Evolutionary conservation across 2,888 invertebrate species (phyloP), one percentile per base, ranked within the genome.

Genomic region (Pinctada fucata): DNA sequence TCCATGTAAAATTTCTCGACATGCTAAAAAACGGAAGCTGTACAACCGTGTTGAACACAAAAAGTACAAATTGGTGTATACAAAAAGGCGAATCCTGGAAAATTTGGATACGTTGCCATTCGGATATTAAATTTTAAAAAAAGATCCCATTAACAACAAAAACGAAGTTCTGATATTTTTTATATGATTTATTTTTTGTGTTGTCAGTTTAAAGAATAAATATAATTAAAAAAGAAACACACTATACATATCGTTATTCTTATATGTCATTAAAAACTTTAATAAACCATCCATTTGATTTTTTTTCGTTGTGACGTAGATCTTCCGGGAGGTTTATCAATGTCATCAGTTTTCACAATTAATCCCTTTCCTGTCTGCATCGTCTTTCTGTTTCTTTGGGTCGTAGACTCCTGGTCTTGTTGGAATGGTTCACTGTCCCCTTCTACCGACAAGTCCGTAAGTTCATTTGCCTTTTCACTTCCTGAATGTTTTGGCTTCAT

Each of bases 61-160:
- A 58, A 48, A 69, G 4, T 78, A 66, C 45, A 52, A 51, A 78
- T 65, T 71, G 65, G 78, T 75, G 4, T 78, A 78, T 66, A 78
- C 78, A n/a, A 78, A 78, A 49, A 68, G 78, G 50, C 47, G 63
- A n/a, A 48, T 74, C 48, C 48, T 69, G 31, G 58, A 58, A 16
- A 70, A 76, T 58, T 70, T 73, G 3, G 72, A 72, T 16, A 78
- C 78, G 3, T 58, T 78, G 63, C 73, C 70, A 16, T 78, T 63
- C 70, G 78, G 73, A 47, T 78, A 63, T 74, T 78, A 51, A 50
- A 52, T 45, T 31, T 45, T 1, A 65, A 13, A 65, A 45, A 10
- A 52, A 70, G n/a, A 45, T 31, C 31, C 5, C 10, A 48, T 52
- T n/a, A 52, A 71, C 51, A 31, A 71, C 45, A 13, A 47, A 16